Base-by-base conservation (phyloP, 2,888 invertebrate species). In the Protophormia terraenovae region DNA sequence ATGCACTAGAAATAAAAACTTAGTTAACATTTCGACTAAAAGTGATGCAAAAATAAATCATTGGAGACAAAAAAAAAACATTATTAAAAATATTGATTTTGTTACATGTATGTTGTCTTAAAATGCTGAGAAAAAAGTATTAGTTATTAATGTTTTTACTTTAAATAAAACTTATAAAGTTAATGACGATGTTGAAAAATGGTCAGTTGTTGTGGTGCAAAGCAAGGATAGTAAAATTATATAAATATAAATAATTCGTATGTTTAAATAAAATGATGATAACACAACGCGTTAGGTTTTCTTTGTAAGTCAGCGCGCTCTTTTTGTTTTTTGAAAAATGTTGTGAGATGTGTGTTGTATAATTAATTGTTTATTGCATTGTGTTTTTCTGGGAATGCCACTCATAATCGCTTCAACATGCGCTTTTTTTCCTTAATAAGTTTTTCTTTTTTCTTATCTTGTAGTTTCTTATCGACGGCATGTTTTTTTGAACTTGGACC, bases 401-500 rank as follows among this genome's bases (percentile, higher is more conserved):
- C 93, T 97, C 96, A 97, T 95, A 97, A 96, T 94, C 97, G 94
- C 93, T 97, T 97, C 77, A 97, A 94, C 87, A 96, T 96, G 93
- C 96, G 95, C 92, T 96, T 97, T 93, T 97, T 97, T 90, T 97
- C 97, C 93, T 96, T 97, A 89, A 96, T 93, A 89, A 95, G 93
- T 91, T 93, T 96, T 84, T 93, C 93, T 86, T 93, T 95, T 90
- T 96, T 95, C 91, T 95, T 96, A 88, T 96, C 96, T 27, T 95
- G 95, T 14, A 95, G 91, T 93, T 95, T 96, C 93, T 95, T 96
- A 90, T 96, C 96, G 79, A 96, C 95, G n/a, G 96, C 97, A 92
- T 96, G 97, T 92, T 97, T 97, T 93, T 97, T 97, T 73, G 97
- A 96, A 90, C 95, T 94, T 67, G 97, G 97, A 50, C 96, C 97